Evolutionary conservation across 2,797 vertebrate genomes (phyloP).

Genomic region (Falco cherrug): DNA sequence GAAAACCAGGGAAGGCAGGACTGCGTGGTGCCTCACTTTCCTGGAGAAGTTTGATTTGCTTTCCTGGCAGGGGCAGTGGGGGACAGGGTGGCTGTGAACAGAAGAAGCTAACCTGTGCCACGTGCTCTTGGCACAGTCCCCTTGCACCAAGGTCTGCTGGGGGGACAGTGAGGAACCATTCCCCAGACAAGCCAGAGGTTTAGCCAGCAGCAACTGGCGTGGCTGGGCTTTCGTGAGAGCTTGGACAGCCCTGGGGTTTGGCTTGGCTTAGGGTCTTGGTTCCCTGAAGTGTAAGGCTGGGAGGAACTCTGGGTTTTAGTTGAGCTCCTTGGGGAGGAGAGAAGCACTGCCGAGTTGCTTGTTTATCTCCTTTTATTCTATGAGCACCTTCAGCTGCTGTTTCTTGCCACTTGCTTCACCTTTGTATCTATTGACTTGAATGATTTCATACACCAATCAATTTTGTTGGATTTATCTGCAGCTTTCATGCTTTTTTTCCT

Average conservation of each 20-base stretch:
- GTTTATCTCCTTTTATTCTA: neutral
- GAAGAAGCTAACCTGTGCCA: neutral
- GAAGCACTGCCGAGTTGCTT: neutral
- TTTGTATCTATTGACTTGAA: neutral
- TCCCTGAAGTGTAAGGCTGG: neutral
- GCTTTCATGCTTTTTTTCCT: neutral
- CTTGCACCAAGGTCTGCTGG: rapidly evolving
- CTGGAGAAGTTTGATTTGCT: neutral
- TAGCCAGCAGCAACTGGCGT: neutral
- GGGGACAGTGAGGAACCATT: neutral
- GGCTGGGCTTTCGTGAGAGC: neutral
- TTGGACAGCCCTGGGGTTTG: neutral
- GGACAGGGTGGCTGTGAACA: neutral
- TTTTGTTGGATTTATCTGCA: conserved; percentile 1
- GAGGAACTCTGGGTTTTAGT: neutral
- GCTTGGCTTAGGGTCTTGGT: neutral
- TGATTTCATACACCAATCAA: neutral
- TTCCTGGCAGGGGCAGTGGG: neutral
- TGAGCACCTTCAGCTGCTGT: neutral
- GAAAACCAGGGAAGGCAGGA: neutral
- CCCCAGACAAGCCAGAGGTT: neutral
- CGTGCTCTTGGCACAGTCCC: neutral
- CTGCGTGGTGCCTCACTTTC: neutral
- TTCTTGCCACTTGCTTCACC: neutral
- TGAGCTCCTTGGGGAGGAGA: neutral